Base-by-base conservation (phyloP, 1,140 invertebrate species). In the Calosoma granatense region DNA sequence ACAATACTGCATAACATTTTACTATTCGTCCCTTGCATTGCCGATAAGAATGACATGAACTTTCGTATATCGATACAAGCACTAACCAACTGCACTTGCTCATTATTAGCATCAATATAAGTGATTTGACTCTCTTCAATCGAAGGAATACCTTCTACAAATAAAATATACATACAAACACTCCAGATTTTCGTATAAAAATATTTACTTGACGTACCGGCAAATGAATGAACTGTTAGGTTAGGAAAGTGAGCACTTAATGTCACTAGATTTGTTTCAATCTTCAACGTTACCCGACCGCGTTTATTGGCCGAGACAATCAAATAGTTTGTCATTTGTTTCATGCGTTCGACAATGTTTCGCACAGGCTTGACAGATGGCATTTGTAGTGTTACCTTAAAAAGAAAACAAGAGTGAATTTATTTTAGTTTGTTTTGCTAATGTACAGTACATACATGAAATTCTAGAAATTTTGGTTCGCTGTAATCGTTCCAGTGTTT, bases 331-430 rank as follows among this genome's bases (percentile, higher is more conserved):
- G 81, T 83, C 68, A 92, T 80, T 54, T 82, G 86, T 66, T 86
- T 88, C 79, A 93, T 85, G 62, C 85, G 79, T 47, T 93, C 91
- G 14, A 92, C 81, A 1, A 90, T 81, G 63, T 80, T 86, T 57
- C 84, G 79, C 9, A 93, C 65, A 26, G 86, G 72, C 65, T 87
- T 90, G 19, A 92, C 70, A 23, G 81, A 73, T 11, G 90, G 89
- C 73, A 92, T 73, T 56, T 85, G 79, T 59, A 92, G 81, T 23
- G 86, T 84, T 54, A 92, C 82, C 84, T 90, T 62, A 26, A 81
- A 75, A 52, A 56, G 60, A 51, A 56, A 60, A 60, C 26, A 30
- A 30, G 26, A n/a, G n/a, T n/a, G n/a, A n/a, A n/a, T n/a, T n/a
- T n/a, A n/a, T n/a, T n/a, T n/a, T n/a, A n/a, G n/a, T n/a, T n/a